phyloP scores from a whole-genome alignment of 2,888 invertebrate genomes.

The Ryuthela nishihirai region DNA sequence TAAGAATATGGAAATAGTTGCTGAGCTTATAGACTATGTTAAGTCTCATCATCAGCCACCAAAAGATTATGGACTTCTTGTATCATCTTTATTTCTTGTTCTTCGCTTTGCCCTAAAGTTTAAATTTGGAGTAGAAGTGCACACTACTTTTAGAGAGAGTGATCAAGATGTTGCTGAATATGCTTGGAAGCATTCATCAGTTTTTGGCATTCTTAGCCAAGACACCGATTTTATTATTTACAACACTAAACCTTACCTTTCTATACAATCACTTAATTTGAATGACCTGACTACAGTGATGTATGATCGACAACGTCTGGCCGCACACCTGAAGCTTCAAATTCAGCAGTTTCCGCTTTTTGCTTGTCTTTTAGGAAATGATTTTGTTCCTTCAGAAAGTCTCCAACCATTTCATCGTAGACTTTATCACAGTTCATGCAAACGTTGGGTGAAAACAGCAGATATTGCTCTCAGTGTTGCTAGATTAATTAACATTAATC shows the following conservation, averaged over 20 bases:
- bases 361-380: slow-evolving; percentile 46
- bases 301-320: slow-evolving; percentile 44
- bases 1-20: slow-evolving; percentile 41
- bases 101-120: slow-evolving; percentile 43
- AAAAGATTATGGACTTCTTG: slow-evolving; percentile 43
- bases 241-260: slow-evolving; percentile 45
- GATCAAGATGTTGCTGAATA: slow-evolving; percentile 47
- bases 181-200: slow-evolving; percentile 43
- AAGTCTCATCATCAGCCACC: slow-evolving; percentile 24
- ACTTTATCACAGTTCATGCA: not conserved
- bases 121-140: slow-evolving; percentile 44
- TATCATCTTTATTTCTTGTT: slow-evolving; percentile 43
- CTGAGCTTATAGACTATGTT: too few species aligned
- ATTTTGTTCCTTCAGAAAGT: not conserved
- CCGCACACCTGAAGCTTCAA: slow-evolving; percentile 41
- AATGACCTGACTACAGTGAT: slow-evolving; percentile 44
- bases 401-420: slow-evolving; percentile 4
- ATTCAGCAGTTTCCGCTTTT: slow-evolving; percentile 44
- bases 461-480: not conserved
- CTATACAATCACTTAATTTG: slow-evolving; percentile 44
- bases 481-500: not conserved
- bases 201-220: slow-evolving; percentile 47
- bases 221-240: slow-evolving; percentile 47
- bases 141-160: slow-evolving; percentile 44
- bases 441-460: not conserved